phyloP scores from a whole-genome alignment of 2,113 vertebrate species.

The Chloebia gouldiae region DNA sequence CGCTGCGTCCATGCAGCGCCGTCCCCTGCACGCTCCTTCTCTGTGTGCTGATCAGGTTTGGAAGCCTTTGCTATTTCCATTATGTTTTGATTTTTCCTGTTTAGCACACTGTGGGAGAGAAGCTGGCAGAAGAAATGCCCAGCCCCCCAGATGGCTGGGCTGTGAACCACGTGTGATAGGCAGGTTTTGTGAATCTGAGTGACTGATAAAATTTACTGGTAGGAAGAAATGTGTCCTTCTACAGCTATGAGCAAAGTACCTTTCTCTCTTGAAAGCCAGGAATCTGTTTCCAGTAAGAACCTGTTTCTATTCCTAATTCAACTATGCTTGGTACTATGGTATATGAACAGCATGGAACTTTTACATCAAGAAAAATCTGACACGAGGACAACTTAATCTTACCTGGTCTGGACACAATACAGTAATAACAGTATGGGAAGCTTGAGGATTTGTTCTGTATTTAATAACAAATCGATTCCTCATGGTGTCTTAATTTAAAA shows the following conservation, averaged over 20 bases:
- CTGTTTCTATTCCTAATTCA: not conserved
- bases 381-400: not conserved
- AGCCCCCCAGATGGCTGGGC: not conserved
- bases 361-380: not conserved
- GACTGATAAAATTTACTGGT: not conserved
- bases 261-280: not conserved
- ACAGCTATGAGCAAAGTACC: not conserved
- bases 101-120: not conserved
- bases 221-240: not conserved
- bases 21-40: rapidly evolving
- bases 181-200: not conserved
- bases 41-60: not conserved
- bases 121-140: not conserved
- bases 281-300: not conserved
- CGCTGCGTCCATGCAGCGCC: too few relatives aligned
- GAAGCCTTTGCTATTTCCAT: not conserved
- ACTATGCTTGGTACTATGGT: not conserved
- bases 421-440: not conserved
- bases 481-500: not conserved
- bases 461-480: not conserved
- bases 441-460: not conserved
- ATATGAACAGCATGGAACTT: not conserved
- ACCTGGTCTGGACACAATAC: not conserved
- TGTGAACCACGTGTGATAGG: rapidly evolving
- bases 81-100: not conserved